Conservation (phyloP, 2,113 vertebrate genomes). For the Antidorcas marsupialis region DNA sequence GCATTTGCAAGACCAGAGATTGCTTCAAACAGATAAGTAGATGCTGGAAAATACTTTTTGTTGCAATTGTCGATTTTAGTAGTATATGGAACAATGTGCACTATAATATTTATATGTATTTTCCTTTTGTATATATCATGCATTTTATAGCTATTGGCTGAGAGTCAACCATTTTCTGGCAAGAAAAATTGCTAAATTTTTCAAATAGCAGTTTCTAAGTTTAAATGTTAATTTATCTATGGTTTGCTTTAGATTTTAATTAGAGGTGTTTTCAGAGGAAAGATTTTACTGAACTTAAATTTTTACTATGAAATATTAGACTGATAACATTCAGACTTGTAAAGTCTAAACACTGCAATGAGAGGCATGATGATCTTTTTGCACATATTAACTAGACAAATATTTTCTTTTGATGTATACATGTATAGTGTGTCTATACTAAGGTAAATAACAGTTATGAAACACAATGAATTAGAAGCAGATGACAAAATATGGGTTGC, state of each 20-base stretch:
- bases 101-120: neutral
- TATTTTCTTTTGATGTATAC: neutral
- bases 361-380: neutral
- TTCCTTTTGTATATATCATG: neutral
- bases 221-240: slow-evolving; percentile 21
- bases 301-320: slow-evolving; percentile 3
- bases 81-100: neutral
- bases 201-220: neutral
- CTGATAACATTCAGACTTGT: neutral
- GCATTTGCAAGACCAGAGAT: slow-evolving; percentile 40
- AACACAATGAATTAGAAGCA: neutral
- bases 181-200: neutral
- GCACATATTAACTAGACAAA: neutral
- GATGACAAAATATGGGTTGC: neutral
- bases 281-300: neutral
- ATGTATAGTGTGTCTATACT: neutral
- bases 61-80: neutral
- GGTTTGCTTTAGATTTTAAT: neutral
- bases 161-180: neutral
- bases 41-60: neutral
- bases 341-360: neutral
- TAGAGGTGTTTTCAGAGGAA: neutral
- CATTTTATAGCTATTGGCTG: neutral
- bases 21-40: neutral
- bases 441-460: neutral